A percentile compares a stretch with the other conserved stretches of the same genome.
These are phyloP conservation scores for Rhea americana DNA, from an alignment of 2,113 vertebrate genomes.

Conservation along the genomic window DNA sequence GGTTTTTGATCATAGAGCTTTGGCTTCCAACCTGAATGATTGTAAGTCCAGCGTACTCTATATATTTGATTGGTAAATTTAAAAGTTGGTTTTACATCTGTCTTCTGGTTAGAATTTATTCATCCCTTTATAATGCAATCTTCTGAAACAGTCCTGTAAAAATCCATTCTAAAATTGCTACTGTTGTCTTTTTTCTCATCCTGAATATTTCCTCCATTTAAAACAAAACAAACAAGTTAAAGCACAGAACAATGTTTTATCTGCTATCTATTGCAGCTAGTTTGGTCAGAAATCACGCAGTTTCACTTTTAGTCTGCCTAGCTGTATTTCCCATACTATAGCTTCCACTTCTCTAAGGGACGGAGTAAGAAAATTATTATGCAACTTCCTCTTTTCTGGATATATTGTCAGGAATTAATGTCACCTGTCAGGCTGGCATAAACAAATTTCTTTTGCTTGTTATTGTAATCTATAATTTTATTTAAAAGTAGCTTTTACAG, in stretches of 20 bases:
- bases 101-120: neutral
- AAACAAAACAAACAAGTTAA: neutral
- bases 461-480: neutral
- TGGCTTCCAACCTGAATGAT: neutral
- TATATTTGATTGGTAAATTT: neutral
- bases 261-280: neutral
- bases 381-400: neutral
- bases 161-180: neutral
- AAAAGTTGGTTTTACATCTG: neutral
- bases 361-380: neutral
- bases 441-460: neutral
- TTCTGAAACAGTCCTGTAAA: neutral
- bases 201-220: neutral
- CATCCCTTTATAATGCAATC: neutral
- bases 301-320: neutral
- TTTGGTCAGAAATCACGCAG: conserved; percentile 9
- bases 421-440: neutral
- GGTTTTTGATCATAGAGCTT: neutral
- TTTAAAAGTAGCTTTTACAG: neutral
- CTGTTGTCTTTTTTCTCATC: neutral
- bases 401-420: neutral
- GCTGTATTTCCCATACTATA: neutral
- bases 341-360: neutral
- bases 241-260: neutral
- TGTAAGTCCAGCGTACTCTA: neutral